phyloP scores from a whole-genome alignment of 2,888 invertebrate genomes.

The Gibbula magus region DNA sequence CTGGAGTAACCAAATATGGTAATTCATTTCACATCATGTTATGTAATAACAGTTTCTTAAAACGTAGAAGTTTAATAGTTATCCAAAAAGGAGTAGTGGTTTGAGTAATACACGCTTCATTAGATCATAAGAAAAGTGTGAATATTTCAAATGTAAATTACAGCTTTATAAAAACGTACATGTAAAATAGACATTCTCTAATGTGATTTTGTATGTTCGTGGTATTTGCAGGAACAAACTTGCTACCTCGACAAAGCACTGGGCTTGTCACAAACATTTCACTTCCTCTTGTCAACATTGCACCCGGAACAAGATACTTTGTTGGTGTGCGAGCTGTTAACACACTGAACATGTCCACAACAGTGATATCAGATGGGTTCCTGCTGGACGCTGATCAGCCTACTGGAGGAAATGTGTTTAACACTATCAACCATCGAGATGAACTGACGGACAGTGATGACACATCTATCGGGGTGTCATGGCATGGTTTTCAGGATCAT shows the following conservation, averaged over 20 bases:
- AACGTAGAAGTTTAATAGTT: too few relatives aligned
- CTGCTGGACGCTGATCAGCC: constrained; percentile 9
- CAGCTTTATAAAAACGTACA: too few relatives aligned
- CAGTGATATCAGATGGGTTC: constrained; percentile 8
- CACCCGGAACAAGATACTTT: constrained; percentile 43
- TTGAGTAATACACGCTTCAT: too few relatives aligned
- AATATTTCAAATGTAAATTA: too few relatives aligned
- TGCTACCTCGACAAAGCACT: constrained; percentile 23
- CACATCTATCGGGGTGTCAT: neutral
- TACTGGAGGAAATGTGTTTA: constrained; percentile 5
- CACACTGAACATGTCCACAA: neutral
- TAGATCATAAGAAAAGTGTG: too few relatives aligned
- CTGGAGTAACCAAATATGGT: constrained; percentile 37
- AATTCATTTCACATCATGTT: neutral
- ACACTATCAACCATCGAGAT: neutral
- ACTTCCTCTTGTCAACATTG: constrained; percentile 30
- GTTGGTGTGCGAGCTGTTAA: constrained; percentile 44
- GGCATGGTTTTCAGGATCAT: constrained; percentile 23
- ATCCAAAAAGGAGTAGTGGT: too few relatives aligned
- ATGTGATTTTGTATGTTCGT: neutral
- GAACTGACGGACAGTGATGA: neutral
- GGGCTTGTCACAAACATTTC: constrained; percentile 30
- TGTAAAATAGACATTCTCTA: neutral
- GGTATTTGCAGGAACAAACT: constrained; percentile 39
- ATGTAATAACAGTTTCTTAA: too few relatives aligned